A percentile compares a stretch with the other conserved stretches of the same genome.
phyloP scores from a whole-genome alignment of 2,113 vertebrate species.

The Antennarius striatus region DNA sequence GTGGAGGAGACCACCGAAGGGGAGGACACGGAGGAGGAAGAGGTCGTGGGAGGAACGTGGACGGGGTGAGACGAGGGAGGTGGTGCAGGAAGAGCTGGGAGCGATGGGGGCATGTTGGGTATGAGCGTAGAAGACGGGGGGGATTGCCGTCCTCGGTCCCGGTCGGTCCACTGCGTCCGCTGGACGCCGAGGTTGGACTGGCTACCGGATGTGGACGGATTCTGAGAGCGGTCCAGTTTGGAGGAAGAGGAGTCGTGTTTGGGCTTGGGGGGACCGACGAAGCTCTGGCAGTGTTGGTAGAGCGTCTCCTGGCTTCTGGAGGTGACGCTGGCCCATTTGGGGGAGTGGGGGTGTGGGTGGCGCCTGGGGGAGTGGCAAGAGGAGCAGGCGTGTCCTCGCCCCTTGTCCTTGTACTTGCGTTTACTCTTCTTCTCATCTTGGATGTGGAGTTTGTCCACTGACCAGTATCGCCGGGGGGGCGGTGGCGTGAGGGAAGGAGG shows the following conservation, averaged over 20 bases:
- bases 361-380: conserved; percentile 76
- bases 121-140: conserved; percentile 69
- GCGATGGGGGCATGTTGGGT: conserved; percentile 63
- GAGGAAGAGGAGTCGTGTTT: conserved; percentile 77
- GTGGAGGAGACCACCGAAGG: conserved; percentile 78
- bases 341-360: conserved; percentile 51
- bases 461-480: conserved; percentile 89
- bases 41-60: conserved; percentile 70
- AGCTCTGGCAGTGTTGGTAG: conserved; percentile 81
- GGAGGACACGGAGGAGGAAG: conserved; percentile 79
- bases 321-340: conserved; percentile 70
- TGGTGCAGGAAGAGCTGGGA: conserved; percentile 78
- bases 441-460: conserved; percentile 88
- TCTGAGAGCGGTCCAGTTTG: conserved; percentile 76
- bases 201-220: conserved; percentile 85
- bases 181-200: conserved; percentile 86
- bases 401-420: conserved; percentile 74
- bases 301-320: conserved; percentile 85
- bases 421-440: conserved; percentile 85
- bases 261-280: conserved; percentile 69
- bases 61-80: conserved; percentile 74
- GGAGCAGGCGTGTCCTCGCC: conserved; percentile 72
- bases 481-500: conserved; percentile 77
- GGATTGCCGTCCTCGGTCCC: conserved; percentile 67
- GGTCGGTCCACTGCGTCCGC: conserved; percentile 71